Evolutionary conservation across 2,888 invertebrate species (phyloP), one percentile per base, ranked within the genome.

Genomic region (Amorpha juglandis): DNA sequence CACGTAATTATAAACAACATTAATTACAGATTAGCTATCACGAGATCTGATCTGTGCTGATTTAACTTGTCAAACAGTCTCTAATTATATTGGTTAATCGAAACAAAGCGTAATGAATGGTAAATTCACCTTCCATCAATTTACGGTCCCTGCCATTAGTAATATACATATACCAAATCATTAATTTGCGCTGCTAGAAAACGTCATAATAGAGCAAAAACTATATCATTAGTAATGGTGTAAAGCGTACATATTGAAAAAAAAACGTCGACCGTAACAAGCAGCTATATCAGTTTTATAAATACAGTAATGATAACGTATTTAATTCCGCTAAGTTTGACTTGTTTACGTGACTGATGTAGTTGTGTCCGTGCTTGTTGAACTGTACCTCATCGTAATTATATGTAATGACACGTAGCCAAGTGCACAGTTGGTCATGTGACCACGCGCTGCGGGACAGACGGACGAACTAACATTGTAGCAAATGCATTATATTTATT

Each of bases 381-480:
- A 33, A 55, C 33, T 19, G 52, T 16, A 27, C 21, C 21, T 12
- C 53, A 21, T 33, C 27, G 58, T 58, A 58, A 58, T 58, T 19
- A 19, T 38, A 38, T 58, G 42, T 58, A 58, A 58, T 58, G 58
- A 58, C 58, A 58, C 58, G 58, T 58, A 19, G 58, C 58, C 42
- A 19, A 58, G 58, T 58, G 58, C 19, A 19, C 38, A 42, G 38
- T 58, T 16, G 19, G 38, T 38, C 6, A 1, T 58, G 58, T 58
- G 58, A 42, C 58, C 19, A 42, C 12, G n/a, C 74, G 74, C 71
- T 73, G 72, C 50, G 70, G 72, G 70, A 74, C 77, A 68, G 74
- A 72, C 76, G 69, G 68, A 78, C 78, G 12, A 38, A 16, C 58
- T 19, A 68, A 64, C 65, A 63, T 66, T 45, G 58, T 71, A 69